Evolutionary conservation across 2,888 invertebrate genomes (phyloP), one percentile per base, ranked within the genome.

Genomic region (Dynastes tityus): DNA sequence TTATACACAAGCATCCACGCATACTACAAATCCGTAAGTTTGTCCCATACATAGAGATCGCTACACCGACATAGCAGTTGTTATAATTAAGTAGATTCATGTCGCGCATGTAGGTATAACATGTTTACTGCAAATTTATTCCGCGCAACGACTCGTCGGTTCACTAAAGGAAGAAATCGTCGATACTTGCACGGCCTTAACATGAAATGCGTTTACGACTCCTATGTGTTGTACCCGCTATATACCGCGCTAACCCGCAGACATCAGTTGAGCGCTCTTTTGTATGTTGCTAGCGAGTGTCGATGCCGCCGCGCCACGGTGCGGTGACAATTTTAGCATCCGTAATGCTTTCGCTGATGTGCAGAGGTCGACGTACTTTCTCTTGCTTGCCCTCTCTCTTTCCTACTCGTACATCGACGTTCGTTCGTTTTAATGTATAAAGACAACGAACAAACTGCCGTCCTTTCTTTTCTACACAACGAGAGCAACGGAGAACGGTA

Each of bases 101-200:
- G 88, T 88, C 84, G 84, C 83, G 85, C 87, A 84, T 86, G 87
- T 87, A 86, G 85, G 85, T 85, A 85, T 85, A 86, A 87, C 87
- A 86, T 87, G 87, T 87, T 87, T 85, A 85, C 85, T 85, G 87
- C 87, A 87, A 87, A 88, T 88, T 88, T 87, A 88, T 87, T 87
- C 86, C 82, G 82, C 82, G 83, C 81, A 81, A 83, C 82, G 45
- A 45, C 45, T 45, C 45, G 45, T 45, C 45, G 45, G 45, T 45
- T 45, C 45, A 11, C 45, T 45, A 45, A 45, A 45, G 45, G 45
- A 45, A 45, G 45, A 45, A 45, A 45, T 45, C 45, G 45, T 45
- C 45, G 45, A 11, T 8, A 11, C 45, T 45, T 45, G 9, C 45
- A 45, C 45, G 45, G 45, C 11, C 45, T 45, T 45, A 45, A 45